Evolutionary conservation across 2,113 vertebrate species (phyloP).

Genomic region (Leptosomus discolor): DNA sequence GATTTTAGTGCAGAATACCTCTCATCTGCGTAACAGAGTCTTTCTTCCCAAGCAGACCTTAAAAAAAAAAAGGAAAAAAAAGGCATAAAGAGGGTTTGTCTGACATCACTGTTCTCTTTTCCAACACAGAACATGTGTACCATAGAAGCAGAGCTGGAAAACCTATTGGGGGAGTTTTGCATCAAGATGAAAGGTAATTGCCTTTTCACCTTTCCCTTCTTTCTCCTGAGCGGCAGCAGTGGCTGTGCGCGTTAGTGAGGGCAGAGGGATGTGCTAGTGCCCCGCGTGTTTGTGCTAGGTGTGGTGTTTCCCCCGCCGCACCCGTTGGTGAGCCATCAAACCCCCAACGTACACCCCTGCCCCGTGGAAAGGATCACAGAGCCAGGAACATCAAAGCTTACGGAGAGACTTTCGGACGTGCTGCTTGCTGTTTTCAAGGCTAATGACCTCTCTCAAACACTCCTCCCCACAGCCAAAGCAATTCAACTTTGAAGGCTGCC

Average conservation of each 20-base stretch:
- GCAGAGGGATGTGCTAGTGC: background rate
- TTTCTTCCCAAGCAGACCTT: background rate
- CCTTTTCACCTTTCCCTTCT: background rate
- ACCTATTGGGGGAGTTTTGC: slow-evolving; percentile 92
- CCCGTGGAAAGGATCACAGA: background rate
- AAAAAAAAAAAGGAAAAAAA: background rate
- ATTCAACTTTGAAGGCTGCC: background rate
- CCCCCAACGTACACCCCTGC: background rate
- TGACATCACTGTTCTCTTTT: slow-evolving; percentile 10
- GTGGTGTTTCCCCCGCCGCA: background rate
- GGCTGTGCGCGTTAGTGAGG: background rate
- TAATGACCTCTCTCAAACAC: background rate
- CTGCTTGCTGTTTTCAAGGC: background rate
- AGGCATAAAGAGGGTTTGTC: background rate
- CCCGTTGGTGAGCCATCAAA: background rate
- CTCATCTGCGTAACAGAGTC: background rate
- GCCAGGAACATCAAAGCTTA: background rate
- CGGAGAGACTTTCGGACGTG: background rate
- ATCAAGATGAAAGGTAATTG: slow-evolving; percentile 97
- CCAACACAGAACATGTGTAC: slow-evolving; percentile 89
- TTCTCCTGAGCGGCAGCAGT: background rate
- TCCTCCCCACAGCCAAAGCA: background rate
- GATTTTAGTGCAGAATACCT: background rate
- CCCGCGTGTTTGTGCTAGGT: background rate
- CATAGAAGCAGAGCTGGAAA: slow-evolving; percentile 93